Base-by-base conservation (phyloP, 2,888 invertebrate species). In the Dysmachus trigonus region DNA sequence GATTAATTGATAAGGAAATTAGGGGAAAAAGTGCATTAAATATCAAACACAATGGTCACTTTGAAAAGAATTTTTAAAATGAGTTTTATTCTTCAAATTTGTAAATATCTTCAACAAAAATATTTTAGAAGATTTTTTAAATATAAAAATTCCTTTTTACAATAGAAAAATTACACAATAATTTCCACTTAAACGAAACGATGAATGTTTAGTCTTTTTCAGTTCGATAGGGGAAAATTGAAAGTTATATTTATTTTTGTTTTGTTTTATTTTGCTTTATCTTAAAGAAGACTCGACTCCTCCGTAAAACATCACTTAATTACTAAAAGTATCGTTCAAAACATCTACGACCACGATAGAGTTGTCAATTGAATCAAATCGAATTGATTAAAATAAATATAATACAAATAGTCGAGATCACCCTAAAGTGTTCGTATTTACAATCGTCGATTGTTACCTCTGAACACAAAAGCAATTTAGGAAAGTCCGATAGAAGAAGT, bases 41-140 rank as follows among this genome's bases (percentile, higher is more conserved):
- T 53, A 30, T 27, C 10, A 79, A 41, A 79, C 18, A 22, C 41
- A 79, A 15, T 10, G 51, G 13, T 79, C 51, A 79, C 31, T 51
- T 79, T 51, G 47, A 79, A 79, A 79, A 79, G 79, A 79, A 79
- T 51, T 41, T 47, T 79, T 51, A 47, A 77, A 79, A 47, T 79
- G 73, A 73, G 53, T 53, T 53, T 62, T 62, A 62, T 62, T 62
- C 41, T 79, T 79, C n/a, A 47, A 51, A 79, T 41, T 79, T 79
- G 79, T 79, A 79, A 79, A 79, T 79, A 51, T 27, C n/a, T 62
- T n/a, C 79, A 79, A 79, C 79, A 79, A 79, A 74, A 79, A 79
- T 79, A 79, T 79, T 10, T 79, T 51, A 41, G 79, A 79, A 79
- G 79, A 79, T 79, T 79, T 22, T 62, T 79, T 79, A 79, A 79